These are phyloP conservation scores for Leucophenga montana DNA, from an alignment of 2,888 invertebrate genomes.

Conservation along the genomic window DNA sequence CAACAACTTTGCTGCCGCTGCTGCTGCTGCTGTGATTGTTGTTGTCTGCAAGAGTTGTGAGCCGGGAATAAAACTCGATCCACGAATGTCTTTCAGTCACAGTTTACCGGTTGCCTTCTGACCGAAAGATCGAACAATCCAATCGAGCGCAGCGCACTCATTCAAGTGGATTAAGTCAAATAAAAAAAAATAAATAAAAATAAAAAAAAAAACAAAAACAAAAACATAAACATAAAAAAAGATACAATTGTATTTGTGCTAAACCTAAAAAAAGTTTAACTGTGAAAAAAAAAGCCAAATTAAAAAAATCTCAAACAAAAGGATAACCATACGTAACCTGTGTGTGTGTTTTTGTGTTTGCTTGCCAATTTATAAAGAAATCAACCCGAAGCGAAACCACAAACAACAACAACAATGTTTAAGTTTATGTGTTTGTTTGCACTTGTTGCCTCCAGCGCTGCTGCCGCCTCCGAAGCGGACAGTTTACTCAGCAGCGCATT, in stretches of 20 bases:
- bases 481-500: slow-evolving; percentile 78
- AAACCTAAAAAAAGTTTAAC: slow-evolving; percentile 26
- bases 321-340: slow-evolving; percentile 35
- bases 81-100: slow-evolving; percentile 72
- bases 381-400: background rate
- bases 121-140: slow-evolving; percentile 69
- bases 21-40: slow-evolving; percentile 51
- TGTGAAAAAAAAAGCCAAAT: slow-evolving; percentile 30
- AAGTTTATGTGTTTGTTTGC: slow-evolving; percentile 74
- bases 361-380: slow-evolving; percentile 6
- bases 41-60: slow-evolving; percentile 37
- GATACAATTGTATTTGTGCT: slow-evolving; percentile 36
- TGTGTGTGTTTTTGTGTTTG: slow-evolving; percentile 33
- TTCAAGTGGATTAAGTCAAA: slow-evolving; percentile 48
- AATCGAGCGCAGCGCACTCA: slow-evolving; percentile 65
- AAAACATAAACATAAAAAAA: slow-evolving; percentile 27
- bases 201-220: slow-evolving; percentile 33
- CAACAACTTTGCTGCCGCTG: slow-evolving; percentile 37
- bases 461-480: slow-evolving; percentile 74
- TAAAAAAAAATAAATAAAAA: slow-evolving; percentile 21
- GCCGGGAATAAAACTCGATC: slow-evolving; percentile 74
- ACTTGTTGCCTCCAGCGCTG: slow-evolving; percentile 74
- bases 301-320: slow-evolving; percentile 19
- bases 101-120: slow-evolving; percentile 74
- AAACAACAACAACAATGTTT: slow-evolving; percentile 70